Percentiles rank a stretch among this genome's conserved stretches.
Evolutionary conservation across 2,113 vertebrate genomes (phyloP).

Genomic region (Triplophysa siluroides): DNA sequence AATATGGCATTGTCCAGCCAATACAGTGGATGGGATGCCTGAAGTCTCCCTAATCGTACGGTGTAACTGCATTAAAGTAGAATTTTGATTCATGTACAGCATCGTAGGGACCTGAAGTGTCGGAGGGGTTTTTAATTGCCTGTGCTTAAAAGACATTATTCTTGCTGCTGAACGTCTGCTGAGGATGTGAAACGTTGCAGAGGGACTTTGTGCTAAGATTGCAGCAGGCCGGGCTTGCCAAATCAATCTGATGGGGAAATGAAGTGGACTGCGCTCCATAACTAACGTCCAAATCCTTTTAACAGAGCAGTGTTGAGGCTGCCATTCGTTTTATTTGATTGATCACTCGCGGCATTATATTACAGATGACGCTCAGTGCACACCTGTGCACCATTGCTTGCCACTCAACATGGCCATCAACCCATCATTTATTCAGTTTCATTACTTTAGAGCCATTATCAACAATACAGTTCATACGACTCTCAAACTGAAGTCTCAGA

Average conservation of each 20-base stretch:
- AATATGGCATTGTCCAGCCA: neutral
- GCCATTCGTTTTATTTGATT: constrained; percentile 11
- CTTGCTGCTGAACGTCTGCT: constrained; percentile 24
- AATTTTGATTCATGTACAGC: neutral
- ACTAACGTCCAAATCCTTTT: constrained; percentile 25
- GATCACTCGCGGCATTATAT: neutral
- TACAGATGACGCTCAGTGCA: neutral
- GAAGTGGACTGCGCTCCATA: constrained; percentile 35
- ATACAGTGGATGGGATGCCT: neutral
- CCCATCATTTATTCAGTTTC: neutral
- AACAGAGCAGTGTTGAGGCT: neutral
- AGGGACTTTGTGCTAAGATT: constrained; percentile 20
- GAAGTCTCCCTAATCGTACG: neutral
- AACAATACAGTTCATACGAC: neutral
- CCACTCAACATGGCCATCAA: neutral
- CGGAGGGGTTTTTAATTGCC: neutral
- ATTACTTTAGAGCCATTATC: neutral
- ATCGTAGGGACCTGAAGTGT: neutral
- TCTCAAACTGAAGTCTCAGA: neutral
- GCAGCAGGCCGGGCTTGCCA: constrained; percentile 21
- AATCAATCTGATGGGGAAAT: constrained; percentile 41
- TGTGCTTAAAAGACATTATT: constrained; percentile 1
- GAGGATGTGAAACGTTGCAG: constrained; percentile 2
- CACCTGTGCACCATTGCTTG: neutral
- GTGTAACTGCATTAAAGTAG: neutral